Conservation (phyloP, 2,113 vertebrate genomes). For the Gobius niger region DNA sequence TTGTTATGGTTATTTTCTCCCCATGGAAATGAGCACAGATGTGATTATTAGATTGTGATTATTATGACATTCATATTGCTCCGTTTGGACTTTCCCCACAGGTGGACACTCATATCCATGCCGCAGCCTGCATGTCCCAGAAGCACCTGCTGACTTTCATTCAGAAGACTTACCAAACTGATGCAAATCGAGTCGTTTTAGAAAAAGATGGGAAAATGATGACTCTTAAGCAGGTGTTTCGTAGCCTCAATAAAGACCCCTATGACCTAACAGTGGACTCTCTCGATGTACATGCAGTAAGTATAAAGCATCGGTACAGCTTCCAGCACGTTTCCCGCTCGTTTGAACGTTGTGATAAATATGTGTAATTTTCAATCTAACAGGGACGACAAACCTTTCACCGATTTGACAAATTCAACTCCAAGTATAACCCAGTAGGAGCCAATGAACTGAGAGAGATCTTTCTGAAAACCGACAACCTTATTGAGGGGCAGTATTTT, state of each 20-base stretch:
- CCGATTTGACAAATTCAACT: constrained; percentile 97
- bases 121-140: constrained; percentile 98
- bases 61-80: too few species aligned
- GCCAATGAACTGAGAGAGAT: constrained; percentile 95
- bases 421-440: constrained; percentile 97
- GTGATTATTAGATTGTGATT: too few species aligned
- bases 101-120: constrained; percentile 98
- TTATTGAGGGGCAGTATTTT: constrained; percentile 91
- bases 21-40: too few species aligned
- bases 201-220: constrained; percentile 87
- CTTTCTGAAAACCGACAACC: constrained; percentile 97
- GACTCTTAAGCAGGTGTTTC: constrained; percentile 91
- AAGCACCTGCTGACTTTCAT: constrained; percentile 96
- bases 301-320: constrained; percentile 19
- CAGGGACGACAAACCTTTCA: constrained; percentile 98
- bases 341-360: not conserved
- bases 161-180: constrained; percentile 90
- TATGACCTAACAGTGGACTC: constrained; percentile 98
- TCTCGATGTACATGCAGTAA: constrained; percentile 92
- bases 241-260: constrained; percentile 89
- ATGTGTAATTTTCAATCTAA: constrained; percentile 6
- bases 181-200: constrained; percentile 88
- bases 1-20: too few species aligned
- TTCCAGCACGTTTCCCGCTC: not conserved
- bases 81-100: constrained; percentile 46